These are phyloP conservation scores for Cichladusa arquata DNA, from an alignment of 2,113 vertebrate genomes.

Conservation along the genomic window DNA sequence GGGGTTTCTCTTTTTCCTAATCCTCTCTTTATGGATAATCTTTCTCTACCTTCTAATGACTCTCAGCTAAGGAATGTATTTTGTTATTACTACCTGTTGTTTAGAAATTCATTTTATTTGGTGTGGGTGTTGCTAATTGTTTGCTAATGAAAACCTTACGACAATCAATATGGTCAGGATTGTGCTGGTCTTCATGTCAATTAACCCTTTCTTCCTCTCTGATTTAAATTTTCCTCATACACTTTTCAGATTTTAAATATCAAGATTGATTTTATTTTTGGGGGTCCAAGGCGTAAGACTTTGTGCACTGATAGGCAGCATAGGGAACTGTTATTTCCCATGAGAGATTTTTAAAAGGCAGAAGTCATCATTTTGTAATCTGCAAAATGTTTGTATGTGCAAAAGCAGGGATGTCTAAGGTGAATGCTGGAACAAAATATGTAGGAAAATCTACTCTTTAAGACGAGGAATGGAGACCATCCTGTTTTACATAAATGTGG, in stretches of 20 bases:
- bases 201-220: slow-evolving; percentile 11
- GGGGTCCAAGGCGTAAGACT: background rate
- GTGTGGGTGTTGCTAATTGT: slow-evolving; percentile 76
- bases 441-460: background rate
- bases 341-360: background rate
- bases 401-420: background rate
- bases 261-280: background rate
- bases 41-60: slow-evolving; percentile 68
- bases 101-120: slow-evolving; percentile 76
- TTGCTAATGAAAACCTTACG: slow-evolving; percentile 76
- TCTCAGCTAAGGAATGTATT: slow-evolving; percentile 59
- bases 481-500: background rate
- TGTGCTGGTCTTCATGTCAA: background rate
- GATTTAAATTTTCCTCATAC: background rate
- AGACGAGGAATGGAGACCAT: background rate
- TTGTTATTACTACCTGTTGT: slow-evolving; percentile 81
- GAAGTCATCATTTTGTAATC: background rate
- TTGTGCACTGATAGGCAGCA: background rate
- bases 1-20: slow-evolving; percentile 71
- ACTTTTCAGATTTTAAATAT: background rate
- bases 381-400: background rate
- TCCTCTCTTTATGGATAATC: slow-evolving; percentile 76
- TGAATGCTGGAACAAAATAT: background rate
- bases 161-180: slow-evolving; percentile 56
- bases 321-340: background rate